Percentiles rank a stretch among this genome's conserved stretches.
phyloP scores from a whole-genome alignment of 53 echinoderm and acorn worm species.

The Holothuria scabra region DNA sequence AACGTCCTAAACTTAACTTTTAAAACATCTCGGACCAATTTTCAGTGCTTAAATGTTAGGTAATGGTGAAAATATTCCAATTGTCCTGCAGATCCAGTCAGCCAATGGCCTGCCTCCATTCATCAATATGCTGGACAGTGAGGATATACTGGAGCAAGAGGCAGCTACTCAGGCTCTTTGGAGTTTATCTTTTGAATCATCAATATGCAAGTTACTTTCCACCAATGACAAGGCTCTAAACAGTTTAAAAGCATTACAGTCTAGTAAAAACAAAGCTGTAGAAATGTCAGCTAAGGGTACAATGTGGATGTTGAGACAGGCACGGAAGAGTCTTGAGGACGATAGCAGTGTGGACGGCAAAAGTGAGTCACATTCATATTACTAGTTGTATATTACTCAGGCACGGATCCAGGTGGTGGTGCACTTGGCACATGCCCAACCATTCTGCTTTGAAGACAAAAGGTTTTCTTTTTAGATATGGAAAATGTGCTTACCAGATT shows the following conservation, averaged over 20 bases:
- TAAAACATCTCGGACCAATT: too few relatives aligned
- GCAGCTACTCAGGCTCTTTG: slow-evolving; percentile 90
- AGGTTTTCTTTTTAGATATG: too few relatives aligned
- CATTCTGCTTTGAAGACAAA: too few relatives aligned
- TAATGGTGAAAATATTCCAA: too few relatives aligned
- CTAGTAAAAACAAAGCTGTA: slow-evolving; percentile 59
- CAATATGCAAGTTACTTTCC: slow-evolving; percentile 23
- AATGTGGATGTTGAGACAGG: slow-evolving; percentile 80
- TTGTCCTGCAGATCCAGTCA: slow-evolving; percentile 65
- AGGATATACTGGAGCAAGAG: slow-evolving; percentile 71
- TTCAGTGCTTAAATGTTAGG: too few relatives aligned
- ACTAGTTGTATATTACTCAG: too few relatives aligned
- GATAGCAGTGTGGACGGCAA: slow-evolving; percentile 33
- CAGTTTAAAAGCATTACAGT: slow-evolving; percentile 61
- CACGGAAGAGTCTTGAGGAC: slow-evolving; percentile 32
- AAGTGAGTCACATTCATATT: slow-evolving; percentile 2
- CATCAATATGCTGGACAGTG: slow-evolving; percentile 69
- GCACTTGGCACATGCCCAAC: too few relatives aligned
- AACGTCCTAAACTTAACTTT: too few relatives aligned
- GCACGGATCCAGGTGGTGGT: too few relatives aligned
- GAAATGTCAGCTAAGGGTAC: slow-evolving; percentile 84
- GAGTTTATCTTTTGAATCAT: slow-evolving; percentile 77
- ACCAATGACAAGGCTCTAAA: slow-evolving; percentile 52
- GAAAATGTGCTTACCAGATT: too few relatives aligned
- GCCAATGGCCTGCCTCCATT: slow-evolving; percentile 80